A percentile compares a stretch with the other conserved stretches of the same genome.
Evolutionary conservation across 1,140 invertebrate species (phyloP).

Genomic region (Camponotus floridanus): DNA sequence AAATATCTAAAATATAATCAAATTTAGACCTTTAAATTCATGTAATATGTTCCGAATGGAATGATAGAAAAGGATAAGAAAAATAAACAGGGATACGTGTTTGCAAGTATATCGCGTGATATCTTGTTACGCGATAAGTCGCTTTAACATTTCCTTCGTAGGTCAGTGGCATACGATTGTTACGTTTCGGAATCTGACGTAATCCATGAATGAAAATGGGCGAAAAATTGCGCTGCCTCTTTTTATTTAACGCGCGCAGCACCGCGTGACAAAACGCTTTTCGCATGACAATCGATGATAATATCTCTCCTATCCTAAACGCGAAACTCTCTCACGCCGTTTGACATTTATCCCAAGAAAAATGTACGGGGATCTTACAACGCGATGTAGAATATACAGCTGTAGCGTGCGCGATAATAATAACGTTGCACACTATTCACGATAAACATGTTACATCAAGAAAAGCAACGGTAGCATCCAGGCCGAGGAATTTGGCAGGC

Average conservation of each 20-base stretch:
- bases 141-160: neutral
- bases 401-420: neutral
- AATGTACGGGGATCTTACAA: neutral
- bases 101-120: neutral
- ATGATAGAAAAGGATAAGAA: neutral
- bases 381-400: neutral
- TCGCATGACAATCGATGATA: conserved; percentile 20
- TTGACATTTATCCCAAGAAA: conserved; percentile 36
- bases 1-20: conserved; percentile 1
- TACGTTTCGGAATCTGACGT: neutral
- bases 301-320: conserved; percentile 32
- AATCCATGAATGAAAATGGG: conserved; percentile 24
- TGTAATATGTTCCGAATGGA: neutral
- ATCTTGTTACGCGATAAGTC: neutral
- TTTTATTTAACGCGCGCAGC: neutral
- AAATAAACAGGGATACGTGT: neutral
- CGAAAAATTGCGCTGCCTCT: conserved; percentile 4
- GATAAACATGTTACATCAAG: neutral
- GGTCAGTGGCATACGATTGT: conserved; percentile 35
- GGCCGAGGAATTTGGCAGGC: neutral
- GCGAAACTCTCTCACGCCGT: conserved; percentile 17
- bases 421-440: neutral
- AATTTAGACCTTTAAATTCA: neutral
- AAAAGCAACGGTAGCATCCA: neutral
- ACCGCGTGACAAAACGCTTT: conserved; percentile 28